Evolutionary conservation across 1,140 invertebrate genomes (phyloP).

Genomic region (Caenorhabditis latens): DNA sequence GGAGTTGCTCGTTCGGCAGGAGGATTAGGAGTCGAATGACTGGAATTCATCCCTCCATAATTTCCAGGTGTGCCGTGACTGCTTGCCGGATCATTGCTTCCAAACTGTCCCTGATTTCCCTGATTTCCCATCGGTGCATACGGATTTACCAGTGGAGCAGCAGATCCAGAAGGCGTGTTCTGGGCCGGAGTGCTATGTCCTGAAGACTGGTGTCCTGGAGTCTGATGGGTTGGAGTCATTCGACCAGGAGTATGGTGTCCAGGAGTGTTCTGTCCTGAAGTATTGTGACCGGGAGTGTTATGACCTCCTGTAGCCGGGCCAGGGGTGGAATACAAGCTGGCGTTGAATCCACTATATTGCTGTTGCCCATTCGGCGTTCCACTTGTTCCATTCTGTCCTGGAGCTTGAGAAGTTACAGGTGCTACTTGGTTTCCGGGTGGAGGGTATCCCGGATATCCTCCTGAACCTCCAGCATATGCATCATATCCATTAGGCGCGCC

Average conservation of each 20-base stretch:
- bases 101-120: slow-evolving; percentile 1
- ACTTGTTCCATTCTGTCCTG: background rate
- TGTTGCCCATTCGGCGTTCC: background rate
- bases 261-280: background rate
- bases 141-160: background rate
- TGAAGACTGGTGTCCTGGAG: slow-evolving; percentile 9
- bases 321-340: background rate
- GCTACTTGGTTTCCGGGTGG: background rate
- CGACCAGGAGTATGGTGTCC: background rate
- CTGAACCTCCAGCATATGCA: background rate
- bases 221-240: background rate
- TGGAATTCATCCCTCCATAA: background rate
- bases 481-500: background rate
- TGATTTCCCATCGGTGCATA: background rate
- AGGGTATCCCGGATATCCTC: background rate
- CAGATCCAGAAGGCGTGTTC: background rate
- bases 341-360: background rate
- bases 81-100: background rate
- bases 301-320: background rate
- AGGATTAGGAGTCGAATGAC: background rate
- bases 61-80: background rate
- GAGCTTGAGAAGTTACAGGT: background rate
- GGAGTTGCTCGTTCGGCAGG: background rate
- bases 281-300: background rate
- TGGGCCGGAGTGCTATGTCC: background rate